Base-by-base conservation (phyloP, 2,113 vertebrate species). In the Cervus canadensis region DNA sequence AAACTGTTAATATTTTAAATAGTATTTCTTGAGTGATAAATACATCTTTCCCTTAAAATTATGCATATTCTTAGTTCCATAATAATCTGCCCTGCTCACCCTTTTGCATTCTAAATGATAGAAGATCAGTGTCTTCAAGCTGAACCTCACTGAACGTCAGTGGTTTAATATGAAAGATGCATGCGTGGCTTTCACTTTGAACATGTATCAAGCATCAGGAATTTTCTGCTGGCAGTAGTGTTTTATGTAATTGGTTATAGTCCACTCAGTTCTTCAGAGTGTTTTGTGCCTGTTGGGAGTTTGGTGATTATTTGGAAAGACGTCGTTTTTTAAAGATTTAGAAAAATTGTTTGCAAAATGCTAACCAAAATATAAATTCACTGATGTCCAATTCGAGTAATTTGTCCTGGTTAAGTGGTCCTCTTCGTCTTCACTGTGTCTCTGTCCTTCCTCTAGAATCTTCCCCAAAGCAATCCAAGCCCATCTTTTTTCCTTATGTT, bases 1-100 rank as follows among this genome's bases (percentile, higher is more conserved):
- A 93, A 97, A 78, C 87, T 96, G 28, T 43, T 96, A 88, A 36
- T 82, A 92, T 95, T 98, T 98, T 91, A 83, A 96, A 78, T 95
- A 54, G 26, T 91, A 97, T 98, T 98, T 84, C 67, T 82, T 89
- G 3, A 87, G 28, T n/a, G 33, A 79, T 92, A 97, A 93, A 93
- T 84, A 94, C 91, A 91, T 88, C 96, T 93, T 82, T 95, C 95
- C 93, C 93, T 97, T 54, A 97, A 92, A 83, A 67, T 59, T 67
- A 85, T 56, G 10, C 36, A 12, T 93, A 95, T 79, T 84, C 94
- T 97, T 94, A 85, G 36, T 92, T 97, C 92, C 54, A 25, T 85
- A 54, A 57, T 79, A 88, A 93, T 45, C 86, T 92, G 71, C 54
- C 74, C 40, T 94, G 56, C 54, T 95, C 71, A 90, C 4, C 45